phyloP scores from a whole-genome alignment of 2,888 invertebrate species.

The Lottia scabra region DNA sequence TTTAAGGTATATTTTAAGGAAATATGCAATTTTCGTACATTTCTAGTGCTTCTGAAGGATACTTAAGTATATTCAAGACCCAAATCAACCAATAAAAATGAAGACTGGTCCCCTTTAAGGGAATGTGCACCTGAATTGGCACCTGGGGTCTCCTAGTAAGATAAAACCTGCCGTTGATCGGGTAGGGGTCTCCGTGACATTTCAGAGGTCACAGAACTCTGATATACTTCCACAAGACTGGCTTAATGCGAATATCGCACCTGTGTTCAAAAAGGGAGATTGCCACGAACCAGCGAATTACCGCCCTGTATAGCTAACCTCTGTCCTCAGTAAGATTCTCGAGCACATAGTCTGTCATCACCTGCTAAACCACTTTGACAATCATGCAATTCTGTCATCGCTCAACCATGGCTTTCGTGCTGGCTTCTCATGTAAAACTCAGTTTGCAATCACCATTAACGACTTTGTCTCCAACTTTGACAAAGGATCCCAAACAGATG shows the following conservation, averaged over 20 bases:
- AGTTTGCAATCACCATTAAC: conserved; percentile 12
- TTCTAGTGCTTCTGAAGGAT: too few relatives aligned
- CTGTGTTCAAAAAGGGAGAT: conserved; percentile 19
- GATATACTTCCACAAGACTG: conserved; percentile 9
- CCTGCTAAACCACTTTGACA: conserved; percentile 17
- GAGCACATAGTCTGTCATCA: conserved; percentile 18
- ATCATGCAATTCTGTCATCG: conserved; percentile 5
- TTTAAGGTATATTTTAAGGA: too few relatives aligned
- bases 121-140: too few relatives aligned
- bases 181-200: too few relatives aligned
- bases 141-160: too few relatives aligned
- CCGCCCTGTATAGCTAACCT: conserved; percentile 16
- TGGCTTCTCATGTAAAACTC: conserved; percentile 18
- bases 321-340: conserved; percentile 11
- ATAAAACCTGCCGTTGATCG: too few relatives aligned
- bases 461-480: too few relatives aligned
- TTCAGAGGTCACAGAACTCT: conserved; percentile 14
- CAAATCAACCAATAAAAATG: too few relatives aligned
- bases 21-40: too few relatives aligned
- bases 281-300: conserved; percentile 18
- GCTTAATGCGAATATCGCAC: conserved; percentile 6
- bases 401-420: conserved; percentile 16
- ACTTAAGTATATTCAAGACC: too few relatives aligned
- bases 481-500: too few relatives aligned
- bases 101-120: too few relatives aligned